Evolutionary conservation across 2,797 vertebrate species (phyloP), one percentile per base, ranked within the genome.

Genomic region (Sebastes matsubarae): DNA sequence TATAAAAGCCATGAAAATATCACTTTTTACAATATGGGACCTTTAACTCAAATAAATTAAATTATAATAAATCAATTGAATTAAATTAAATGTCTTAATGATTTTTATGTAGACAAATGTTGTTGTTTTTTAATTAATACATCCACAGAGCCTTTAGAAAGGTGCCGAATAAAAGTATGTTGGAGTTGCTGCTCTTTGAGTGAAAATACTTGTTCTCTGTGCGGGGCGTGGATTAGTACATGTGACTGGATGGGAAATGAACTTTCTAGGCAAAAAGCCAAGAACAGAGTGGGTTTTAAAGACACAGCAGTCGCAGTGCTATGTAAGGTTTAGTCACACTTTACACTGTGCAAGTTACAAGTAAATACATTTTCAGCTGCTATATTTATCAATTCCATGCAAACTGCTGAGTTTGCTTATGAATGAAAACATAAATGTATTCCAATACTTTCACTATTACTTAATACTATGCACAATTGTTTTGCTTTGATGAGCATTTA

Each of bases 1-100:
- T 42, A 42, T 16, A 42, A 42, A 42, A 42, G 13, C 13, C 13
- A 42, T 42, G 38, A 42, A 42, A 42, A 42, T 14, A 0, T 42
- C 0, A 42, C 38, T 42, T 42, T 42, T 42, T 42, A 42, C 38
- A 42, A 42, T 42, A 42, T 16, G 0, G 38, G 13, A 0, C 38
- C 46, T 8, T 50, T 50, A 52, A 20, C 46, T 52, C 18, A 20
- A n/a, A 50, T 50, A 20, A 50, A 50, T 52, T n/a, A n/a, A 52
- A 52, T 52, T 52, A 2, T 20, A 52, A 20, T 20, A 52, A 52
- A 52, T 52, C 46, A 52, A 52, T n/a, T 18, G 8, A 0, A 50
- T 50, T 18, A 18, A 50, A 50, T 46, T 2, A 18, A 46, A 3
- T 16, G 0, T 46, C 38, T 46, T 46, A 46, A 1, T 0, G 14